These are phyloP conservation scores for Tychaedon coryphoeus DNA, from an alignment of 2,113 vertebrate species.

Conservation along the genomic window DNA sequence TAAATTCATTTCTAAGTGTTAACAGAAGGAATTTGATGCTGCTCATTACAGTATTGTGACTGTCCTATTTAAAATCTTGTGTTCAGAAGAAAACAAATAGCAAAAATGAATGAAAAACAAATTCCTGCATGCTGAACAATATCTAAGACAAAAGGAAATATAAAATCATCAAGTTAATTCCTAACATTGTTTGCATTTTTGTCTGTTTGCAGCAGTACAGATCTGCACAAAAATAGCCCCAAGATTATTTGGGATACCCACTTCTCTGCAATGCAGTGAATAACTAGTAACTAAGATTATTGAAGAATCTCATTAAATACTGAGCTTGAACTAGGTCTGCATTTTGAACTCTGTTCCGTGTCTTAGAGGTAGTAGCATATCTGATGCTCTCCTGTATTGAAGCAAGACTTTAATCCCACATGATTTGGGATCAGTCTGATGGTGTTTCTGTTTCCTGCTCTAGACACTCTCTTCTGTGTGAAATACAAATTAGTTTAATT, in stretches of 20 bases:
- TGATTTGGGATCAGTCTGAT: neutral
- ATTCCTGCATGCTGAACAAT: neutral
- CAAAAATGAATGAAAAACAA: neutral
- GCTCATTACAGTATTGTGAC: neutral
- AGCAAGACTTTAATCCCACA: neutral
- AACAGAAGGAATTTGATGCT: neutral
- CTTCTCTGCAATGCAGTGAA: neutral
- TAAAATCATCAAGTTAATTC: neutral
- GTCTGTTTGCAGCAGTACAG: neutral
- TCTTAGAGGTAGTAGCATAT: neutral
- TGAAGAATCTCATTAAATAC: neutral
- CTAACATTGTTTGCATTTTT: fast-evolving
- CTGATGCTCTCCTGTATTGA: neutral
- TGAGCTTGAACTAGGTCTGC: neutral
- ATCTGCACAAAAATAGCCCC: neutral
- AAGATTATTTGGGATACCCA: neutral
- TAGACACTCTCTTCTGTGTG: neutral
- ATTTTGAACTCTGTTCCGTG: neutral
- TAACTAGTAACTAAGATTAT: neutral
- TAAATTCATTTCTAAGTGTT: neutral
- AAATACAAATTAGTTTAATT: neutral
- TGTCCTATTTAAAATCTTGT: neutral
- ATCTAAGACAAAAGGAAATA: neutral
- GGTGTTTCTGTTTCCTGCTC: neutral
- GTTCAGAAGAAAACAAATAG: neutral